These are phyloP conservation scores for Drosophila repletoides DNA, from an alignment of 1,140 invertebrate genomes.

Conservation along the genomic window DNA sequence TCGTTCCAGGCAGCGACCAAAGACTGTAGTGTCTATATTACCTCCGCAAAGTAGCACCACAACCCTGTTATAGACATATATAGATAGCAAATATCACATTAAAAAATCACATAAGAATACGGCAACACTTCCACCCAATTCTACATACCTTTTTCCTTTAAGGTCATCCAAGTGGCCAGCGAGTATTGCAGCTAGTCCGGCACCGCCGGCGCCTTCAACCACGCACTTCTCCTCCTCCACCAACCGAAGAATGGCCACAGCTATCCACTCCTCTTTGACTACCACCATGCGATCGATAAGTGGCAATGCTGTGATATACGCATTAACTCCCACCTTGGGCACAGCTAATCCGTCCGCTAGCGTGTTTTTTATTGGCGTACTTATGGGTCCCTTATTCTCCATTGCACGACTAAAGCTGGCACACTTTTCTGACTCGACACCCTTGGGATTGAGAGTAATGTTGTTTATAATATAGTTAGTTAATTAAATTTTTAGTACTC, in stretches of 20 bases:
- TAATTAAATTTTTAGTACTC: slow-evolving; percentile 52
- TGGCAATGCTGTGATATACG: slow-evolving; percentile 89
- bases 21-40: slow-evolving; percentile 96
- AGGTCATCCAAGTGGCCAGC: slow-evolving; percentile 92
- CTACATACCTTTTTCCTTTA: slow-evolving; percentile 90
- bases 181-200: slow-evolving; percentile 93
- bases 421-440: slow-evolving; percentile 95
- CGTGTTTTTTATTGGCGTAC: slow-evolving; percentile 88
- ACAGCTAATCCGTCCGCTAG: slow-evolving; percentile 96
- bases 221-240: slow-evolving; percentile 96
- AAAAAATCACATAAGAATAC: background rate
- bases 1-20: slow-evolving; percentile 93
- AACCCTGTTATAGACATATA: slow-evolving; percentile 82
- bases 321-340: slow-evolving; percentile 94
- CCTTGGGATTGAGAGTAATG: slow-evolving; percentile 83
- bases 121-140: background rate
- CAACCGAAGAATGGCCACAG: slow-evolving; percentile 92
- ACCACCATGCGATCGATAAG: slow-evolving; percentile 93
- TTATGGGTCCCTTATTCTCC: slow-evolving; percentile 87
- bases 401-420: slow-evolving; percentile 91
- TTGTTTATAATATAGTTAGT: background rate
- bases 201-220: slow-evolving; percentile 95
- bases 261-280: slow-evolving; percentile 93
- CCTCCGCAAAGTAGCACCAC: slow-evolving; percentile 93
- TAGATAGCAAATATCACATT: background rate